These are phyloP conservation scores for Operophtera brumata DNA, from an alignment of 2,888 invertebrate species.

Conservation along the genomic window DNA sequence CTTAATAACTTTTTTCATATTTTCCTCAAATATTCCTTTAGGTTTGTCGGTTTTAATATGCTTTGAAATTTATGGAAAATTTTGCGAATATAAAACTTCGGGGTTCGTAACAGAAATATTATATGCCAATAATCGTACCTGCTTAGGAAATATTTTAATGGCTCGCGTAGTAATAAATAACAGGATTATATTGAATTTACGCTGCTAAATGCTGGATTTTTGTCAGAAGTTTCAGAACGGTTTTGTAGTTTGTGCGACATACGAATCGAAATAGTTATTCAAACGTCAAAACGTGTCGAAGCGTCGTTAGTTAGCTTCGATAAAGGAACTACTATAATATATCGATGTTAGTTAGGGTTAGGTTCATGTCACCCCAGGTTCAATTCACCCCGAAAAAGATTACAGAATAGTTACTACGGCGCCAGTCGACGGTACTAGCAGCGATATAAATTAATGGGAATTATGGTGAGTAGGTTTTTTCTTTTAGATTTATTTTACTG, in stretches of 20 bases:
- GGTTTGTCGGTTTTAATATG: slow-evolving; percentile 7
- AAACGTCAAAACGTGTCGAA: slow-evolving; percentile 7
- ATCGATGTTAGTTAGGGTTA: no score
- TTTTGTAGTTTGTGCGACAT: slow-evolving; percentile 7
- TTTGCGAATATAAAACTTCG: background rate
- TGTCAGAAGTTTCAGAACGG: slow-evolving; percentile 8
- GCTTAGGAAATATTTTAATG: background rate
- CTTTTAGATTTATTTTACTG: no score
- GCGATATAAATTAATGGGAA: no score
- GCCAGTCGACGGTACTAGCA: no score
- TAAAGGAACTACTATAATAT: no score
- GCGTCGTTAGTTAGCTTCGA: slow-evolving; percentile 14
- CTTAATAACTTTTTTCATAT: slow-evolving; percentile 12
- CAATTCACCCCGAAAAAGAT: no score
- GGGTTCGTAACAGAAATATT: background rate
- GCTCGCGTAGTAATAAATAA: slow-evolving; percentile 3
- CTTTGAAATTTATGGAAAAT: slow-evolving; percentile 1
- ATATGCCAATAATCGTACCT: background rate
- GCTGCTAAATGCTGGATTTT: slow-evolving; percentile 10
- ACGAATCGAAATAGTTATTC: slow-evolving; percentile 7
- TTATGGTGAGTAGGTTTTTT: no score
- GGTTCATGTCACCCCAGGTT: no score
- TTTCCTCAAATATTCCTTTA: slow-evolving; percentile 1
- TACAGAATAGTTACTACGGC: no score
- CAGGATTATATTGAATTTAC: slow-evolving; percentile 12